Evolutionary conservation across 2,888 invertebrate species (phyloP).

Genomic region (Exephanes ischioxanthus): DNA sequence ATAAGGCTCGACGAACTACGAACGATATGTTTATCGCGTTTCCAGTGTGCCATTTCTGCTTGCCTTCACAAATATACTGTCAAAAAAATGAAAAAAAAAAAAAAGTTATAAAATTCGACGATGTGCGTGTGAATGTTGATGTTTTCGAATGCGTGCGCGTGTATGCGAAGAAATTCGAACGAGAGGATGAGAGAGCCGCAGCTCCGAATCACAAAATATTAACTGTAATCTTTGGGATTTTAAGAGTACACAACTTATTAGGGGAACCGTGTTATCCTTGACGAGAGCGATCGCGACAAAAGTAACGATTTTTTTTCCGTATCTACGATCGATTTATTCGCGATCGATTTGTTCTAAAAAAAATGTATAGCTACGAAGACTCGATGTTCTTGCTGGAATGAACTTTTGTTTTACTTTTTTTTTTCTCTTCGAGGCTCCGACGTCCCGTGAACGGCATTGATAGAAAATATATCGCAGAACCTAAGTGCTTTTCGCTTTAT

Average conservation of each 20-base stretch:
- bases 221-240: conserved; percentile 35
- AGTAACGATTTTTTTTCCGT: neutral
- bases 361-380: neutral
- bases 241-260: conserved; percentile 5
- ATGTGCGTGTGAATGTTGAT: conserved; percentile 26
- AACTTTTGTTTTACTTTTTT: neutral
- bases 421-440: neutral
- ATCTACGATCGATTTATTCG: neutral
- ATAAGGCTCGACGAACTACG: conserved; percentile 13
- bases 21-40: conserved; percentile 12
- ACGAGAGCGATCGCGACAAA: neutral
- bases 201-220: conserved; percentile 17
- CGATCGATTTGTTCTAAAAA: neutral
- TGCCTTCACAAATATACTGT: conserved; percentile 53
- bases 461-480: conserved; percentile 35
- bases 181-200: conserved; percentile 4
- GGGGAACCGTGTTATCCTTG: neutral
- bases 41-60: conserved; percentile 61
- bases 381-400: neutral
- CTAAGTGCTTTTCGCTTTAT: conserved; percentile 56
- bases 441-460: neutral
- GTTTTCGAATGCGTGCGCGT: conserved; percentile 15
- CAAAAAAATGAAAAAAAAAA: conserved; percentile 4
- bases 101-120: neutral
- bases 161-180: neutral